Base-by-base conservation (phyloP, 2,797 vertebrate species). In the Esox lucius region DNA sequence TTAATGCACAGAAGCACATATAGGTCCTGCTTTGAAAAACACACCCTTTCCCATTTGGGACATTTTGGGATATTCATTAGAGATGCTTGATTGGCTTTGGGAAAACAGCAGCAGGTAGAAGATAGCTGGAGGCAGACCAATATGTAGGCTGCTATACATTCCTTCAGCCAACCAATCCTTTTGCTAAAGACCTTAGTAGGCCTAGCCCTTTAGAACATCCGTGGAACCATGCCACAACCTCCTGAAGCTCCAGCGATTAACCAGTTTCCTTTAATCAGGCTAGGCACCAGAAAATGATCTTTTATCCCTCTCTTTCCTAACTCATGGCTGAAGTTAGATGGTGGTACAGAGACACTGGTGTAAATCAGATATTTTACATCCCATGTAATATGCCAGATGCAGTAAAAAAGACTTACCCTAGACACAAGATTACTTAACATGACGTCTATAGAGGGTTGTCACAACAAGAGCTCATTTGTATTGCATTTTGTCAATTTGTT, bases 51-150 rank as follows among this genome's bases (percentile, higher is more conserved):
- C 24, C 26, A 13, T 62, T 62, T 24, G 24, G 4, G 59, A 62
- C n/a, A 5, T 31, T 42, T 42, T 16, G 1, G 15, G 4, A 24
- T 31, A 26, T 24, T 1, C 8, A 35, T 66, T 7, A 66, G 16
- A 66, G 15, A 66, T 31, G 31, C 31, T 19, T 66, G 15, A 22
- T 64, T 3, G 31, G 15, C 61, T 64, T 22, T 22, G 53, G n/a
- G 53, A 13, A 4, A 35, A 17, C 66, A 16, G 17, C 64, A 33
- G 26, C 31, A 24, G 64, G 26, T 19, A 65, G 31, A 65, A 33
- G 28, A 65, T 33, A 16, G 89, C 89, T 94, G 86, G 93, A 94
- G 88, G 93, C 94, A 78, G 94, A 93, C 85, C 94, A 95, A 92
- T 93, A 94, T 33, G 64, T 33, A 33, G 64, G 12, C 61, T 64